Evolutionary conservation across 2,113 vertebrate genomes (phyloP).

Genomic region (Oophaga pumilio): DNA sequence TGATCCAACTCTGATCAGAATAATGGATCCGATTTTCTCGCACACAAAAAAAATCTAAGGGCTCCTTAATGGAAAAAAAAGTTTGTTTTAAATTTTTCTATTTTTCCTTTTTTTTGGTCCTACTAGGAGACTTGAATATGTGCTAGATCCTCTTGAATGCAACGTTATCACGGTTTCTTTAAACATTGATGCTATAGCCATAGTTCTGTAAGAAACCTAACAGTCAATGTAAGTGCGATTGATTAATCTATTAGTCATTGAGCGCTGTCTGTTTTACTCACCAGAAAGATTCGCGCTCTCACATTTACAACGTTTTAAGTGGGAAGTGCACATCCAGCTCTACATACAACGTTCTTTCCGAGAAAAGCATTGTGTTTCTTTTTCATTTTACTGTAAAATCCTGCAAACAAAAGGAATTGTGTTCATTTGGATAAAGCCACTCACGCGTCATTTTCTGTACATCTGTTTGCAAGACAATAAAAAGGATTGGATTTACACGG

Average conservation of each 20-base stretch:
- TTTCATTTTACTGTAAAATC: conserved; percentile 23
- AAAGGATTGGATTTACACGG: conserved; percentile 38
- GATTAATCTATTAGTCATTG: neutral
- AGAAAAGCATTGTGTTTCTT: neutral
- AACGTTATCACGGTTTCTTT: too few relatives aligned
- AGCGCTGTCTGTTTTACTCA: neutral
- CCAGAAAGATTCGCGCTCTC: neutral
- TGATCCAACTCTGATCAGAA: too few relatives aligned
- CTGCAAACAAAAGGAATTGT: neutral
- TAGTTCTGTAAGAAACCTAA: too few relatives aligned
- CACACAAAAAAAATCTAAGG: too few relatives aligned
- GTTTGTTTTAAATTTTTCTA: too few relatives aligned
- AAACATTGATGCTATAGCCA: neutral
- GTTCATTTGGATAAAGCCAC: conserved; percentile 30
- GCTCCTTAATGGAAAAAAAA: too few relatives aligned
- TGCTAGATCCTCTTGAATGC: too few relatives aligned
- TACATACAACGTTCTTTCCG: neutral
- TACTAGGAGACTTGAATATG: too few relatives aligned
- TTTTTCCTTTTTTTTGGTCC: too few relatives aligned
- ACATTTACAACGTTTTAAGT: neutral
- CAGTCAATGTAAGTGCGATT: neutral
- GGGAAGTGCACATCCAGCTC: neutral
- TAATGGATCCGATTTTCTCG: too few relatives aligned
- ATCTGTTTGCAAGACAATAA: conserved; percentile 45
- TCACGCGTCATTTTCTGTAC: conserved; percentile 31